Conservation (phyloP, 2,113 vertebrate species). For the Chionis minor region DNA sequence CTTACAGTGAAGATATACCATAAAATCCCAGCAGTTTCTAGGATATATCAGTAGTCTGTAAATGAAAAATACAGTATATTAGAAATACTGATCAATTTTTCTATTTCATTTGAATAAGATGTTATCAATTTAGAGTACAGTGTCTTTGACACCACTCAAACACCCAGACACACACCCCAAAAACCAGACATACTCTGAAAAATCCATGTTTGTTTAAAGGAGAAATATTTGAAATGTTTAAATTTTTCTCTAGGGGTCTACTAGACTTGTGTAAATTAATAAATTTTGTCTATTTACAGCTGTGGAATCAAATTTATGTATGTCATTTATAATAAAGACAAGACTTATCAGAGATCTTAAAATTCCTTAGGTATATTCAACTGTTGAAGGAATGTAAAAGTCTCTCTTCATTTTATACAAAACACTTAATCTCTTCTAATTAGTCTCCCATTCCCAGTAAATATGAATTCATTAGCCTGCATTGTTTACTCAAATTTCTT, state of each 20-base stretch:
- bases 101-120: neutral
- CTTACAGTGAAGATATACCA: neutral
- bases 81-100: neutral
- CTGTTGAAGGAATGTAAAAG: neutral
- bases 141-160: neutral
- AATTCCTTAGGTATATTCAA: neutral
- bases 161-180: neutral
- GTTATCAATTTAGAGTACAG: neutral
- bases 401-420: neutral
- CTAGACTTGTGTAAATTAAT: neutral
- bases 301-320: neutral
- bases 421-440: neutral
- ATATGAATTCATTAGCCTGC: neutral
- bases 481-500: neutral
- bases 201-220: neutral
- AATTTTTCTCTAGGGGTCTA: neutral
- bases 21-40: neutral
- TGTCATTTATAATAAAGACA: neutral
- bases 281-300: neutral
- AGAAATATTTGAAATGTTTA: neutral
- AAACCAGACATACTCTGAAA: neutral
- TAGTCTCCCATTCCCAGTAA: neutral
- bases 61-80: neutral
- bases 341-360: neutral
- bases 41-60: neutral